Conservation (phyloP, 2,113 vertebrate species). For the Anoura caudifer region DNA sequence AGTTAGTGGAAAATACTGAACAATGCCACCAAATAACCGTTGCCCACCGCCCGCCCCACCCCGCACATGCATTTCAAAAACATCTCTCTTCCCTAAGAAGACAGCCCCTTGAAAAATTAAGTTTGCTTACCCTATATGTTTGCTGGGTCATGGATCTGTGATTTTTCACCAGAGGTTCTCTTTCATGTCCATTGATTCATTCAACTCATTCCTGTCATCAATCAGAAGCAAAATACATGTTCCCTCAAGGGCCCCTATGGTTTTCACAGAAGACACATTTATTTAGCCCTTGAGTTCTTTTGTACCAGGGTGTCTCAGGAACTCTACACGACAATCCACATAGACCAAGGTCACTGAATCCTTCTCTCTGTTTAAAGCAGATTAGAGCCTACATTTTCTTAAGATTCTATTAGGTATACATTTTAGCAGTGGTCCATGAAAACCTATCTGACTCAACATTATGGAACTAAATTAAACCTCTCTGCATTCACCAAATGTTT, state of each 20-base stretch:
- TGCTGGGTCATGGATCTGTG: not conserved
- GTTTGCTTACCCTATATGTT: not conserved
- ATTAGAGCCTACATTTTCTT: not conserved
- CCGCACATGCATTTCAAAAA: not conserved
- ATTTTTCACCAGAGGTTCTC: slow-evolving; percentile 16
- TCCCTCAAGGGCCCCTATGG: not conserved
- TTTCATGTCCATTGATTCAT: not conserved
- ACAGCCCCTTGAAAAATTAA: slow-evolving; percentile 18
- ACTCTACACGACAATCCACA: not conserved
- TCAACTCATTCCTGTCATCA: not conserved
- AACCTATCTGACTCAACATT: not conserved
- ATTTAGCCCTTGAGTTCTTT: not conserved
- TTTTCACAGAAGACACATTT: not conserved
- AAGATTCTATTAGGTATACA: not conserved
- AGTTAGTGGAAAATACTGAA: slow-evolving; percentile 48
- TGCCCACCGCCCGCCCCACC: accelerated
- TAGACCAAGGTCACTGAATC: not conserved
- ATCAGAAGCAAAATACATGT: not conserved
- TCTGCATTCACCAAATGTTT: not conserved
- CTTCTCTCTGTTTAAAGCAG: not conserved
- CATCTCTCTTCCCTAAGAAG: not conserved
- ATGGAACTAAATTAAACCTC: not conserved
- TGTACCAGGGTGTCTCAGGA: not conserved
- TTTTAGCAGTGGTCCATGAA: not conserved
- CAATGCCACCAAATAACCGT: not conserved